Percentiles rank a stretch among this genome's conserved stretches.
These are phyloP conservation scores for Neopelma chrysocephalum DNA, from an alignment of 2,797 vertebrate species.

Conservation along the genomic window DNA sequence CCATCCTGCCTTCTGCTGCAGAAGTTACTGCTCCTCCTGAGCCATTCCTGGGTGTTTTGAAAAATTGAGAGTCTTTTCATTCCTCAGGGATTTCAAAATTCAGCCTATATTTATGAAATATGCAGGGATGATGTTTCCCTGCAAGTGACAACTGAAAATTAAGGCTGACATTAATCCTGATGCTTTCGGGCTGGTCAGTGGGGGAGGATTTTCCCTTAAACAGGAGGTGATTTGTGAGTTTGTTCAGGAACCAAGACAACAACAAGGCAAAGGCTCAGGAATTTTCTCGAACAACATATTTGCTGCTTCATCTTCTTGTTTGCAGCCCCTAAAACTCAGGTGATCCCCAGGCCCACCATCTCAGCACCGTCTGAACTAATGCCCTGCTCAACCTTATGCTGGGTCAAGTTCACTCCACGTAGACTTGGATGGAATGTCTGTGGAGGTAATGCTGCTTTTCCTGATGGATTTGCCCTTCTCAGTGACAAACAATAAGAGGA, in stretches of 20 bases:
- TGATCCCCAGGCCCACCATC: not conserved
- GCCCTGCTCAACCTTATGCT: not conserved
- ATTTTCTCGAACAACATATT: not conserved
- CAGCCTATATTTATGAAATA: conserved; percentile 14
- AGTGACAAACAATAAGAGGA: not conserved
- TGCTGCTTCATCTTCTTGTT: not conserved
- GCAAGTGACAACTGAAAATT: conserved; percentile 18
- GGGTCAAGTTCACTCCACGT: accelerated
- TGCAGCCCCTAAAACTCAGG: not conserved
- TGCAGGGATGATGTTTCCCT: not conserved
- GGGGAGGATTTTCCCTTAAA: not conserved
- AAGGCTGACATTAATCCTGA: conserved; percentile 13
- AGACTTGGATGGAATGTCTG: not conserved
- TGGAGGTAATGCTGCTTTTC: not conserved
- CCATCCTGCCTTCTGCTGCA: conserved; percentile 7
- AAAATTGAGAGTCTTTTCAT: not conserved
- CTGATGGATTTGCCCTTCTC: not conserved
- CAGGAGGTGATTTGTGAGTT: not conserved
- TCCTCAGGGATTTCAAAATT: conserved; percentile 10
- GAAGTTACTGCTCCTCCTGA: conserved; percentile 28
- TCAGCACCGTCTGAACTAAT: not conserved
- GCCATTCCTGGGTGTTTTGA: not conserved
- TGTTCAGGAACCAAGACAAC: not conserved
- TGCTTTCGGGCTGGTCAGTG: not conserved
- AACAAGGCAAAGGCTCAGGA: not conserved